Evolutionary conservation across 2,113 vertebrate species (phyloP), one percentile per base, ranked within the genome.

Genomic region (Entelurus aequoreus): DNA sequence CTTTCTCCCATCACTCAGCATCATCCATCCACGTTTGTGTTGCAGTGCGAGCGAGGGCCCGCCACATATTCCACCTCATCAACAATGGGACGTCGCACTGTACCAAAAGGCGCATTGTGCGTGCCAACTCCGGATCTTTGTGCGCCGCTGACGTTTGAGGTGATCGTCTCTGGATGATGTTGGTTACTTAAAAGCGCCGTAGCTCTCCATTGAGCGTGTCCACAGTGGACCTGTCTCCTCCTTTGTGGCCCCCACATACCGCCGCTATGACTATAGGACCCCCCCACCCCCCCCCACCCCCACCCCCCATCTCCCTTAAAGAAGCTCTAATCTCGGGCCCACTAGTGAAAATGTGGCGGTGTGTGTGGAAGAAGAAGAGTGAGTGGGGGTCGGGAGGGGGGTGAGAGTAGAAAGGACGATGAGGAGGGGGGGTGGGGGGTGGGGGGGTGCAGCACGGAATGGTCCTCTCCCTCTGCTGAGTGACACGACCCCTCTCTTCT

Each of bases 401-500:
- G 65, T 35, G 77, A 65, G 71, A 63, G 60, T 37, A 61, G 60
- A 61, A 49, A 75, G 65, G 60, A 64, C 46, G 72, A 69, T 71
- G 60, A 63, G 58, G 73, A 80, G 72, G 63, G 64, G 68, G 56
- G 66, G 65, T 60, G 15, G 54, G 58, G 66, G 65, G 62, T 13
- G 54, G 58, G 6, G 58, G 60, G 72, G 78, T 74, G 70, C 83
- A 63, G 69, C 76, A 78, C 87, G 81, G 80, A 88, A 85, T 57
- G 68, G 82, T 86, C 83, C 85, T 87, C 84, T 90, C 86, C 79
- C 75, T 82, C 80, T 78, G 87, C 84, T 91, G 91, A 93, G 84
- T 90, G 91, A 92, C 92, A 92, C 87, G 88, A 87, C 82, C 88
- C 66, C 84, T 86, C 83, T 87, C 86, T 81, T 87, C 88, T 88